Evolutionary conservation across 2,113 vertebrate genomes (phyloP).

Genomic region (Meleagris gallopavo): DNA sequence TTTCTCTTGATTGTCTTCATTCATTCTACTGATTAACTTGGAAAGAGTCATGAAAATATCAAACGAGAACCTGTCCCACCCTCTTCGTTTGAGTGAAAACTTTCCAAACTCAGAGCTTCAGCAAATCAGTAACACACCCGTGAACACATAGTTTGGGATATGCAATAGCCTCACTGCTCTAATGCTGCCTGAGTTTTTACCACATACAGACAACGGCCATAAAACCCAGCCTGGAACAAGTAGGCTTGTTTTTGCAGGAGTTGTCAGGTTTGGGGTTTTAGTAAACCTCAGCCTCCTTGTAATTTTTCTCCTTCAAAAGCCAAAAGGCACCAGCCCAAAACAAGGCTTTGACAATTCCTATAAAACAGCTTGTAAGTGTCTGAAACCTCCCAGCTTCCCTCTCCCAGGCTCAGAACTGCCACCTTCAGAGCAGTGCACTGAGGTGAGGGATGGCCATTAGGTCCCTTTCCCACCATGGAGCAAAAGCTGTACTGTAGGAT

Average conservation of each 20-base stretch:
- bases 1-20: background rate
- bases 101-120: background rate
- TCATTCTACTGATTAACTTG: background rate
- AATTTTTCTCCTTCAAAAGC: slow-evolving; percentile 61
- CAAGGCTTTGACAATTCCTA: slow-evolving; percentile 44
- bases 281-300: slow-evolving; percentile 64
- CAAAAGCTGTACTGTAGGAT: background rate
- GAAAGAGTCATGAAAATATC: background rate
- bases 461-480: background rate
- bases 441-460: accelerated
- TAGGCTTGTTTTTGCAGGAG: slow-evolving; percentile 52
- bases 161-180: background rate
- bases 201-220: background rate
- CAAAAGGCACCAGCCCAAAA: slow-evolving; percentile 62
- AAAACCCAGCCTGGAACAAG: slow-evolving; percentile 56
- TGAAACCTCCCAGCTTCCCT: background rate
- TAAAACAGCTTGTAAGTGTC: slow-evolving; percentile 62
- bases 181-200: slow-evolving; percentile 40
- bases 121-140: slow-evolving; percentile 42
- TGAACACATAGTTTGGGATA: slow-evolving; percentile 62
- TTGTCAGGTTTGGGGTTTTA: slow-evolving; percentile 67
- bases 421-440: background rate
- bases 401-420: background rate
- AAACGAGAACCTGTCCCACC: accelerated
- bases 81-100: background rate